Conservation (phyloP, 2,888 invertebrate species). For the Gryllus longicercus region DNA sequence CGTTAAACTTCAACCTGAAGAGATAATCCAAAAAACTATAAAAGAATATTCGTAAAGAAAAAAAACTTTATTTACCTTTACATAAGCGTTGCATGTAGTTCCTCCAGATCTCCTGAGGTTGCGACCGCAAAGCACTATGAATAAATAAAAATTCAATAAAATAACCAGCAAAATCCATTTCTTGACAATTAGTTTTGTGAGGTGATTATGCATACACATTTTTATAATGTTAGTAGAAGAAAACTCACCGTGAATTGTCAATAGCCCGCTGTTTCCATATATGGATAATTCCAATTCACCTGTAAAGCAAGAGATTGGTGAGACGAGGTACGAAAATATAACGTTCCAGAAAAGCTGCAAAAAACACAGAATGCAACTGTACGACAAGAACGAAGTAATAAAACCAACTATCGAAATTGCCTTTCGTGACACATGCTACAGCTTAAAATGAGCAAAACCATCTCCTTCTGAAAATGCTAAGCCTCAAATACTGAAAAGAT, state of each 20-base stretch:
- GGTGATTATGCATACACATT: too few relatives aligned
- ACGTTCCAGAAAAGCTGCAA: not conserved
- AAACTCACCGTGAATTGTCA: conserved; percentile 49
- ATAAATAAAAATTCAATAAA: conserved; percentile 38
- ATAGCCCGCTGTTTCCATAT: conserved; percentile 42
- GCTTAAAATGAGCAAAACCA: too few relatives aligned
- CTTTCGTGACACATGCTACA: too few relatives aligned
- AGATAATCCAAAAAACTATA: too few relatives aligned
- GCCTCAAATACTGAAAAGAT: too few relatives aligned
- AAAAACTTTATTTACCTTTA: conserved; percentile 57
- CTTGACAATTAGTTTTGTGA: not conserved
- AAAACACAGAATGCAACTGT: not conserved
- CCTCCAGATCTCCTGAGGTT: conserved; percentile 67
- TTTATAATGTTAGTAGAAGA: too few relatives aligned
- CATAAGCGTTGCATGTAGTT: conserved; percentile 73
- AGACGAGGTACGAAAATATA: not conserved
- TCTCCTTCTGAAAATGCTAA: too few relatives aligned
- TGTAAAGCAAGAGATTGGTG: conserved; percentile 11
- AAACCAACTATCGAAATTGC: not conserved
- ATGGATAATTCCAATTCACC: conserved; percentile 49
- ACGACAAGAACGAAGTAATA: not conserved
- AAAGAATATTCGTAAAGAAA: too few relatives aligned
- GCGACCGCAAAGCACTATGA: conserved; percentile 72
- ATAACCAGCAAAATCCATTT: not conserved
- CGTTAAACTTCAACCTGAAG: too few relatives aligned